Percentiles rank a stretch among this genome's conserved stretches.
phyloP scores from a whole-genome alignment of 1,140 invertebrate genomes.

The Trichogramma pretiosum region DNA sequence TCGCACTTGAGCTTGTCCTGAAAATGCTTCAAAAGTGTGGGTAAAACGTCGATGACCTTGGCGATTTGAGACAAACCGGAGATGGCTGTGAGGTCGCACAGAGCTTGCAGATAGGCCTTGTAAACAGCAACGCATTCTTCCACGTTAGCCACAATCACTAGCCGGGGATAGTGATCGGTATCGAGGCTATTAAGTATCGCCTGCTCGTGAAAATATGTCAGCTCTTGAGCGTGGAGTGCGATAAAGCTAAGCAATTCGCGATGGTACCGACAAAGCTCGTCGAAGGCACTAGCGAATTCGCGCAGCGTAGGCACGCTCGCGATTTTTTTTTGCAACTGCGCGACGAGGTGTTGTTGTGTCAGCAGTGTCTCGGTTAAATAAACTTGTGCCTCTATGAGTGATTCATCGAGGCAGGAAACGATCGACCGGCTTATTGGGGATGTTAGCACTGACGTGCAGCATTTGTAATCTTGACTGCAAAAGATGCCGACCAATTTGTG shows the following conservation, averaged over 20 bases:
- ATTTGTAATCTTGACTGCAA: conserved; percentile 37
- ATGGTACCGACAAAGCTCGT: conserved; percentile 57
- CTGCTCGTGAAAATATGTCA: too few relatives aligned
- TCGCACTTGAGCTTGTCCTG: conserved; percentile 48
- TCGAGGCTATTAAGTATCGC: too few relatives aligned
- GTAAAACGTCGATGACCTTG: conserved; percentile 52
- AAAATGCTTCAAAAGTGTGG: conserved; percentile 51
- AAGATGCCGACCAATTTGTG: conserved; percentile 34
- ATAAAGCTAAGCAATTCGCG: conserved; percentile 61
- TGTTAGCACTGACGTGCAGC: too few relatives aligned
- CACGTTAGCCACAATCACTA: conserved; percentile 59
- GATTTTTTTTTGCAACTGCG: conserved; percentile 54
- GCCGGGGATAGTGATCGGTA: conserved; percentile 54
- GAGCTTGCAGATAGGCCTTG: conserved; percentile 60
- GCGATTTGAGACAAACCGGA: conserved; percentile 61
- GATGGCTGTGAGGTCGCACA: conserved; percentile 68
- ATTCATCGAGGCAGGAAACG: too few relatives aligned
- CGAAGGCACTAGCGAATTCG: conserved; percentile 54
- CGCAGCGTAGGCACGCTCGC: conserved; percentile 40
- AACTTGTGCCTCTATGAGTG: conserved; percentile 56
- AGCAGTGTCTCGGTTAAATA: conserved; percentile 60
- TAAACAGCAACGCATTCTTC: conserved; percentile 66
- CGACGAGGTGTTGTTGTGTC: conserved; percentile 54
- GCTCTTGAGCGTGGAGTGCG: too few relatives aligned
- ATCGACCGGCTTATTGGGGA: too few relatives aligned